phyloP scores from a whole-genome alignment of 2,888 invertebrate genomes.

The Steinernema hermaphroditum region DNA sequence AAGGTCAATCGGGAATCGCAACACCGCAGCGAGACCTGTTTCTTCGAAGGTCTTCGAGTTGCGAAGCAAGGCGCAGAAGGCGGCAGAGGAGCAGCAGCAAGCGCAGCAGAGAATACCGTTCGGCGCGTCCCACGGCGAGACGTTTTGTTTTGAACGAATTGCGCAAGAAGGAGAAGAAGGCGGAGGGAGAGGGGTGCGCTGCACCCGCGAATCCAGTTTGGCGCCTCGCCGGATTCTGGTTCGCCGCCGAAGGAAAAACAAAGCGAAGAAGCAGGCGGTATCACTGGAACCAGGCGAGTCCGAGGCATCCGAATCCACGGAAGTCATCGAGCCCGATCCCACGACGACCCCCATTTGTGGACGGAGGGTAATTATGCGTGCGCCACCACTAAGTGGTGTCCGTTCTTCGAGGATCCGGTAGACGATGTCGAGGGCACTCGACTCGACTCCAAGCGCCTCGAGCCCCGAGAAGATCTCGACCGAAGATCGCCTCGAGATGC shows the following conservation, averaged over 20 bases:
- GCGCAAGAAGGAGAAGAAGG: conserved; percentile 3
- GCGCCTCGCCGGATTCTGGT: neutral
- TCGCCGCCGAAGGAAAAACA: neutral
- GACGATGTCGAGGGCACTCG: neutral
- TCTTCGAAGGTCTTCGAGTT: neutral
- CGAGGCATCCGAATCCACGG: neutral
- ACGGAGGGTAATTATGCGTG: conserved; percentile 3
- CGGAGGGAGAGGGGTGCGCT: neutral
- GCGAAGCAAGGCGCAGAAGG: no score
- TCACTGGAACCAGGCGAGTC: neutral
- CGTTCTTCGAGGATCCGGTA: neutral
- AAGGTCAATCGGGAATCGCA: conserved; percentile 15
- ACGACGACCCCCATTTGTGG: neutral
- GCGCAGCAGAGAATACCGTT: neutral
- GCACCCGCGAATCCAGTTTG: conserved; percentile 7
- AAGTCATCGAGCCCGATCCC: neutral
- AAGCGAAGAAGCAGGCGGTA: neutral
- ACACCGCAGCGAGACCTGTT: conserved; percentile 5
- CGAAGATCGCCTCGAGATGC: no score
- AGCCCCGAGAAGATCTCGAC: no score
- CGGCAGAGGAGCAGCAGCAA: no score
- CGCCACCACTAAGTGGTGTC: neutral
- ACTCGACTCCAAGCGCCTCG: neutral
- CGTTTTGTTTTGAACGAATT: conserved; percentile 3
- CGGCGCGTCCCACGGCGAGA: neutral